Percentiles rank a stretch among this genome's conserved stretches.
These are phyloP conservation scores for Pseudomyrmex flavicornis DNA, from an alignment of 1,140 invertebrate species.

Conservation along the genomic window DNA sequence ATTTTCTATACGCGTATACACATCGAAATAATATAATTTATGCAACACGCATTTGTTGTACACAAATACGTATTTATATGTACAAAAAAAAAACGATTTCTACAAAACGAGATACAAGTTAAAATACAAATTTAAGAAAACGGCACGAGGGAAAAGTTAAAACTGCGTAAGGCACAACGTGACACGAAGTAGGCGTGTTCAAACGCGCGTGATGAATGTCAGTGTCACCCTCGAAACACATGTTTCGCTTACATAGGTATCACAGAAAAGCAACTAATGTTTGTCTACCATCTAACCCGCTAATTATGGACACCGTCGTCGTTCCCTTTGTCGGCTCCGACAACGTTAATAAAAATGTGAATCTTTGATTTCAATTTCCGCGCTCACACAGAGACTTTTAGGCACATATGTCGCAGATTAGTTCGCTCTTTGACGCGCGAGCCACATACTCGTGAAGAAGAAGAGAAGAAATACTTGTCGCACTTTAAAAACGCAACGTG, in stretches of 20 bases:
- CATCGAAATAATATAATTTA: too few relatives aligned
- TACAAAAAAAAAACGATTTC: background rate
- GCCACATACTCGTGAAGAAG: background rate
- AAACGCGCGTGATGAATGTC: slow-evolving; percentile 81
- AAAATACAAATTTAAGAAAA: slow-evolving; percentile 41
- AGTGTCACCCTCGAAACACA: slow-evolving; percentile 81
- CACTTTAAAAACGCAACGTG: slow-evolving; percentile 2
- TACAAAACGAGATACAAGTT: too few relatives aligned
- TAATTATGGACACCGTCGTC: slow-evolving; percentile 79
- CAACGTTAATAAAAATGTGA: slow-evolving; percentile 69
- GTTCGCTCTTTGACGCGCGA: background rate
- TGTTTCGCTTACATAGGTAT: slow-evolving; percentile 80
- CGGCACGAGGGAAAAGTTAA: slow-evolving; percentile 48
- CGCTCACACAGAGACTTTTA: background rate
- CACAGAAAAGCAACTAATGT: slow-evolving; percentile 79
- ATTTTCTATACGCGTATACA: too few relatives aligned
- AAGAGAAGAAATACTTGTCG: slow-evolving; percentile 31
- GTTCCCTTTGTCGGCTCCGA: slow-evolving; percentile 69
- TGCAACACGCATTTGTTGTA: too few relatives aligned
- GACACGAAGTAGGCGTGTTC: slow-evolving; percentile 77
- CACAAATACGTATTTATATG: background rate
- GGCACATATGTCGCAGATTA: slow-evolving; percentile 68
- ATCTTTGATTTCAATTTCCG: slow-evolving; percentile 69
- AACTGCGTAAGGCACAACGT: slow-evolving; percentile 50
- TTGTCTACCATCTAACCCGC: slow-evolving; percentile 81